Base-by-base conservation (phyloP, 2,888 invertebrate genomes). In the Nomada hirtipes region DNA sequence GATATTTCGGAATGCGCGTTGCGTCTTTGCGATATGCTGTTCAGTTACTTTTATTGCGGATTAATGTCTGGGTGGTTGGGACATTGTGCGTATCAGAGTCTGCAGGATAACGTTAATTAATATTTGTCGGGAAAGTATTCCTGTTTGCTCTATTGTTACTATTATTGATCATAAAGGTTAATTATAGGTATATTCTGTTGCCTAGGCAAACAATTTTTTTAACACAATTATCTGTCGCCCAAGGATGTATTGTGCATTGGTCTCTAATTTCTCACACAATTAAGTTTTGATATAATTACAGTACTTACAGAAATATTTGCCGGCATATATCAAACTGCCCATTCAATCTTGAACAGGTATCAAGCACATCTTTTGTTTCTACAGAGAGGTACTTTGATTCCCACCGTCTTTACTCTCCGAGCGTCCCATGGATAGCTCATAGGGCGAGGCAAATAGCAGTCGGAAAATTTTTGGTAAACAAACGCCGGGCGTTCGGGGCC, bases 401-500 rank as follows among this genome's bases (percentile, higher is more conserved):
- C 11, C 42, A 7, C 3, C 20, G 29, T 18, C 15, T 42, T 9
- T 44, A 2, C 15, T 11, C 60, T 44, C 26, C 50, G 61, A 57
- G 29, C 67, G 61, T 61, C 29, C 73, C 52, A 73, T 61, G 44
- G 57, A 4, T 57, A 52, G n/a, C 26, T 18, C 10, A 0, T 20
- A 10, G 13, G 26, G n/a, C 9, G 50, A 20, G 36, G 53, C 75
- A 82, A 82, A 85, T 82, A 82, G 76, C 69, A 52, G 60, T 2
- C 64, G 53, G 65, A 55, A 67, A 78, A 87, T 83, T 85, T 86
- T 86, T 52, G 55, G 71, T 76, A 82, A 85, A 86, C 73, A 82
- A 47, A 47, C 68, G 73, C 76, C 53, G 73, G 72, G 10, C 26
- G 20, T 20, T 15, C 63, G 59, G 67, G 53, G 74, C 81, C 86